Evolutionary conservation across 2,797 vertebrate genomes (phyloP).

Genomic region (Hafferia zeledoni): DNA sequence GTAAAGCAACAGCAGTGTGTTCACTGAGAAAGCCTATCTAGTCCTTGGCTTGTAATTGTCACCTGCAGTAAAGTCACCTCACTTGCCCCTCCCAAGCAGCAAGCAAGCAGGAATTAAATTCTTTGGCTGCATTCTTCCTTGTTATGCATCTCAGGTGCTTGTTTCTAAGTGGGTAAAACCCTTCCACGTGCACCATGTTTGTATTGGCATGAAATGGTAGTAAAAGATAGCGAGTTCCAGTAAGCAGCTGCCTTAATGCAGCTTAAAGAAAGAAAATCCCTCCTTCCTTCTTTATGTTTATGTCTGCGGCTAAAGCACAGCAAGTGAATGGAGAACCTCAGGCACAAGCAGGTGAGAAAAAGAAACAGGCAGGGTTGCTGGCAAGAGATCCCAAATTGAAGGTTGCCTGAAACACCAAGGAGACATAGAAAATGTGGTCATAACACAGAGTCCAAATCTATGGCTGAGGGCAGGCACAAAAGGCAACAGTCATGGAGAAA

Average conservation of each 20-base stretch:
- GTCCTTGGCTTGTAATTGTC: background rate
- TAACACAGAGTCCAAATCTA: background rate
- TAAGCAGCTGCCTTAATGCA: background rate
- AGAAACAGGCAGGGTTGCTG: background rate
- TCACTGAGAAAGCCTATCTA: background rate
- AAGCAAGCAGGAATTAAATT: background rate
- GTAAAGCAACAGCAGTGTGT: background rate
- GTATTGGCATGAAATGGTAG: background rate
- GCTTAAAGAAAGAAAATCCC: background rate
- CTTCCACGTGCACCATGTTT: background rate
- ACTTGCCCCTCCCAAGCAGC: background rate
- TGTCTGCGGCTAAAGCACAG: background rate
- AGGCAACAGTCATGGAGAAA: background rate
- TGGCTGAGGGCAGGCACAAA: background rate
- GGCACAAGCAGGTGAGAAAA: background rate
- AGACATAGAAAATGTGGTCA: background rate
- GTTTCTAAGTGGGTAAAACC: background rate
- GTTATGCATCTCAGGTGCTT: background rate
- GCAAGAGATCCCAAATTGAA: background rate
- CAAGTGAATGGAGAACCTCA: background rate
- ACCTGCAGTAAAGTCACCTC: background rate
- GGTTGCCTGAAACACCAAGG: background rate
- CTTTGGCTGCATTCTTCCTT: background rate
- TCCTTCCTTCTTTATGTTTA: background rate
- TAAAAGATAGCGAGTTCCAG: background rate